phyloP scores from a whole-genome alignment of 2,113 vertebrate genomes.

The Rallus limicola region DNA sequence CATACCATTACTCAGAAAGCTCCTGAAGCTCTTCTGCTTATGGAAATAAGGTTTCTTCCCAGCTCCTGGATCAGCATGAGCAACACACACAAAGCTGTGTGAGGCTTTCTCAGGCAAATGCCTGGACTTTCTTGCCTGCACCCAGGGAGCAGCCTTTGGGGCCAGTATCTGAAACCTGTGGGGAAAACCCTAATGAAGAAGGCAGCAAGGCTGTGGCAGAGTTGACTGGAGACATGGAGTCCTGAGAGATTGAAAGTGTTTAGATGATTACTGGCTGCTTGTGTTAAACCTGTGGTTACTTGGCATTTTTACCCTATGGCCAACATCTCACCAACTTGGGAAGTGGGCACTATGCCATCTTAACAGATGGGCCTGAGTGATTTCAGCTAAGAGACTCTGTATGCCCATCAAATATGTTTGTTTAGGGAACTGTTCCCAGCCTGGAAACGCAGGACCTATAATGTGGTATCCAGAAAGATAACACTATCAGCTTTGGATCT shows the following conservation, averaged over 20 bases:
- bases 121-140: not conserved
- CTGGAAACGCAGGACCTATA: not conserved
- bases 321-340: not conserved
- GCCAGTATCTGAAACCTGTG: not conserved
- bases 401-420: not conserved
- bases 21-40: not conserved
- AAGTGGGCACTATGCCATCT: not conserved
- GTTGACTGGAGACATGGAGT: rapidly evolving
- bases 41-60: not conserved
- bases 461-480: not conserved
- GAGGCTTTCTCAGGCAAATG: not conserved
- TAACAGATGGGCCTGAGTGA: not conserved
- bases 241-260: not conserved
- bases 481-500: not conserved
- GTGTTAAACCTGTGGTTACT: not conserved
- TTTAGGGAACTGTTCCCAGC: not conserved
- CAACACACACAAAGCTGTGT: not conserved
- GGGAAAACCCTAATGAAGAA: not conserved
- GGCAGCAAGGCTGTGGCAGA: not conserved
- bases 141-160: not conserved
- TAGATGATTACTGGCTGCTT: not conserved
- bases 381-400: not conserved
- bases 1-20: not conserved
- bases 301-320: not conserved
- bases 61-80: not conserved